Conservation (phyloP, 2,888 invertebrate species). For the Ctena decussata region DNA sequence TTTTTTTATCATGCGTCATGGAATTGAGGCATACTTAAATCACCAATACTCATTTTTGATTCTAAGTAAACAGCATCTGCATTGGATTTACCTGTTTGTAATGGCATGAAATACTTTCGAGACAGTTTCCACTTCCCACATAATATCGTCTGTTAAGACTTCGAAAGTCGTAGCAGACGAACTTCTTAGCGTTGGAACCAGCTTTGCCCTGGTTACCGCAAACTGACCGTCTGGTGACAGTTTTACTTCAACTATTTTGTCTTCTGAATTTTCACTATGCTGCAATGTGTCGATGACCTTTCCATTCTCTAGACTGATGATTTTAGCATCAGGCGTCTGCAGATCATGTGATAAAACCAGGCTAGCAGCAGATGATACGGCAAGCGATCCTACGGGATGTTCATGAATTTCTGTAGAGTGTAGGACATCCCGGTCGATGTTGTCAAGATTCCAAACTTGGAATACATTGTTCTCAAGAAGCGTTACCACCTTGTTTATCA, state of each 20-base stretch:
- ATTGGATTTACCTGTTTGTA: slow-evolving; percentile 48
- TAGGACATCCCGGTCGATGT: slow-evolving; percentile 78
- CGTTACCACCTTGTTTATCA: slow-evolving; percentile 78
- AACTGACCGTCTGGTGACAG: slow-evolving; percentile 76
- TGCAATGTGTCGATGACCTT: slow-evolving; percentile 71
- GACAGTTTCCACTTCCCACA: slow-evolving; percentile 78
- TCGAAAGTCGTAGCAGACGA: slow-evolving; percentile 53
- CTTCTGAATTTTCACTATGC: slow-evolving; percentile 70
- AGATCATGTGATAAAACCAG: slow-evolving; percentile 70
- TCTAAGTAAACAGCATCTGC: too few relatives aligned
- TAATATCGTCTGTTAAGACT: slow-evolving; percentile 71
- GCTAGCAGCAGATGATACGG: slow-evolving; percentile 63
- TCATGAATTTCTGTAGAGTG: slow-evolving; percentile 76
- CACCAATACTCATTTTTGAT: too few relatives aligned
- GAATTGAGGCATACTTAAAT: too few relatives aligned
- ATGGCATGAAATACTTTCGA: slow-evolving; percentile 64
- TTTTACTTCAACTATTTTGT: slow-evolving; percentile 62
- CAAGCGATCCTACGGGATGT: slow-evolving; percentile 67
- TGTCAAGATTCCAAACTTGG: slow-evolving; percentile 83
- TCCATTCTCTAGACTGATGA: slow-evolving; percentile 73
- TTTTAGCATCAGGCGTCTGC: slow-evolving; percentile 77
- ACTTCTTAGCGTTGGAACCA: slow-evolving; percentile 41
- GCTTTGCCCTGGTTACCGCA: slow-evolving; percentile 69
- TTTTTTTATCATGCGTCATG: too few relatives aligned
- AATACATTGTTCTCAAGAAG: slow-evolving; percentile 78